These are phyloP conservation scores for Protobothrops flavoviridis DNA, from an alignment of 2,113 vertebrate genomes.

Conservation along the genomic window DNA sequence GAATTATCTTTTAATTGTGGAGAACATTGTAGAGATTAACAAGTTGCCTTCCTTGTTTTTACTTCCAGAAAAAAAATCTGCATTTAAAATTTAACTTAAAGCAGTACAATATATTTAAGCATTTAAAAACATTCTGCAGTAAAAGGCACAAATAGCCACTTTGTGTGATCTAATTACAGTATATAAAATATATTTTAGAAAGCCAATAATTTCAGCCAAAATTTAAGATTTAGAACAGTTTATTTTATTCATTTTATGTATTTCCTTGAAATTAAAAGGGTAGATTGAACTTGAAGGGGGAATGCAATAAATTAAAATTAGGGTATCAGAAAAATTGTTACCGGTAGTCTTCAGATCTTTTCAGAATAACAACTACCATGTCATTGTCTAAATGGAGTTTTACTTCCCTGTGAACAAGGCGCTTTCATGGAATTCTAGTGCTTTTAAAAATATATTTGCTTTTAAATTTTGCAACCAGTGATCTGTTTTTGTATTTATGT, in stretches of 20 bases:
- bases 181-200: not conserved
- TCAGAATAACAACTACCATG: not conserved
- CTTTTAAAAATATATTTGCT: not conserved
- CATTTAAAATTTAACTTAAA: not conserved
- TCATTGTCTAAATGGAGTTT: not conserved
- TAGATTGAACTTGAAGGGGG: not conserved
- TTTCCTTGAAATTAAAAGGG: not conserved
- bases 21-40: not conserved
- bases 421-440: not conserved
- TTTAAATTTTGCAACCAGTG: not conserved
- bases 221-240: not conserved
- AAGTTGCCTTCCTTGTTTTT: not conserved
- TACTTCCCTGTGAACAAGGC: not conserved
- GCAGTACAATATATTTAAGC: not conserved
- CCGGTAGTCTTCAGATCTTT: not conserved
- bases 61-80: not conserved
- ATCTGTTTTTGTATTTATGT: not conserved
- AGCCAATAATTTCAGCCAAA: not conserved
- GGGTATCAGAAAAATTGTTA: not conserved
- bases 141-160: not conserved
- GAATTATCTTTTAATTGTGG: not conserved
- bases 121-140: not conserved
- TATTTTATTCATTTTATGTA: not conserved
- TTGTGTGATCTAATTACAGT: not conserved
- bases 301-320: not conserved